phyloP scores from a whole-genome alignment of 1,140 invertebrate species.

The Hycleus cichorii region DNA sequence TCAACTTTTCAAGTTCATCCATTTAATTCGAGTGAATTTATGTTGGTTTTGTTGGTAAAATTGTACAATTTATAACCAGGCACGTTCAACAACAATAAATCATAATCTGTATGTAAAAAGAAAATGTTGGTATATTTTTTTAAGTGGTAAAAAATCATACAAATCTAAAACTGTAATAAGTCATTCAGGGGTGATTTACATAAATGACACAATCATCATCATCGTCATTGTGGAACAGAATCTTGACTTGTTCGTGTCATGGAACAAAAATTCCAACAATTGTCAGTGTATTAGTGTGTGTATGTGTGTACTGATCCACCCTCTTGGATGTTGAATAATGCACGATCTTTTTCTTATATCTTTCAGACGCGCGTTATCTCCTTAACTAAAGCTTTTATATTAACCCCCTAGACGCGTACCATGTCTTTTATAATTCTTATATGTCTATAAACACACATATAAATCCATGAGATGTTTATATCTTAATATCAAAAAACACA shows the following conservation, averaged over 20 bases:
- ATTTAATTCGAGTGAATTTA: constrained; percentile 2
- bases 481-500: neutral
- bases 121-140: constrained; percentile 6
- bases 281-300: neutral
- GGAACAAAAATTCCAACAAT: constrained; percentile 15
- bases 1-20: neutral
- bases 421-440: constrained; percentile 18
- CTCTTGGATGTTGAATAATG: constrained; percentile 26
- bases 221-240: constrained; percentile 8
- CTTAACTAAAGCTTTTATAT: constrained; percentile 30
- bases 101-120: constrained; percentile 11
- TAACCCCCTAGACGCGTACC: constrained; percentile 21
- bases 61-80: neutral
- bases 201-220: neutral
- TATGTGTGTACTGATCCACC: constrained; percentile 5
- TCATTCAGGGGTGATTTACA: constrained; percentile 10
- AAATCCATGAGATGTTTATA: neutral
- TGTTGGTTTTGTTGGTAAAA: constrained; percentile 2
- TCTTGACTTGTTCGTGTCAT: constrained; percentile 13
- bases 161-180: constrained; percentile 17
- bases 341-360: constrained; percentile 20
- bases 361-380: constrained; percentile 22
- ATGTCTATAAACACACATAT: constrained; percentile 1
- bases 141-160: constrained; percentile 1
- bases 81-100: constrained; percentile 13